These are phyloP conservation scores for Aphelenchoides bicaudatus DNA, from an alignment of 2,888 invertebrate species.

Conservation along the genomic window DNA sequence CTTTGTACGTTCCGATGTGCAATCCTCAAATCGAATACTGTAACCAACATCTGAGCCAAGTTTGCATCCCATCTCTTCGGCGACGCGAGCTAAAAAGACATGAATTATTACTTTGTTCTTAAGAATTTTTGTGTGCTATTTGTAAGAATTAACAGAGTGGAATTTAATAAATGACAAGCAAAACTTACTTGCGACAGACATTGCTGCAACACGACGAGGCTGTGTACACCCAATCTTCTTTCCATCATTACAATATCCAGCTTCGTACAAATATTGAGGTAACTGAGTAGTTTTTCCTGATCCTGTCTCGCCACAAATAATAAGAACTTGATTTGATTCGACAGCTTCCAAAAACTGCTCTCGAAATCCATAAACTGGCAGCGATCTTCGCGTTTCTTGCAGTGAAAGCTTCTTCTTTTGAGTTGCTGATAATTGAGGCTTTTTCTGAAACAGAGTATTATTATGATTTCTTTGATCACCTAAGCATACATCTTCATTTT, in stretches of 20 bases:
- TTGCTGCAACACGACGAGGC: conserved; percentile 95
- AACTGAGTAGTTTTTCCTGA: conserved; percentile 68
- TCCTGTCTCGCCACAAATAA: conserved; percentile 70
- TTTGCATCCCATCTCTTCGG: conserved; percentile 94
- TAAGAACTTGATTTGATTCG: conserved; percentile 66
- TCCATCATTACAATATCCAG: conserved; percentile 67
- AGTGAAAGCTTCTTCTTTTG: conserved; percentile 67
- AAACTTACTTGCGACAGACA: too few species aligned
- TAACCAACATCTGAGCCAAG: conserved; percentile 74
- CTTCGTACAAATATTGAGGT: conserved; percentile 67
- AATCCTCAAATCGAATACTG: conserved; percentile 94
- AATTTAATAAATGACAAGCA: too few species aligned
- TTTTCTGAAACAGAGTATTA: not conserved
- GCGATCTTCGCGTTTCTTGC: conserved; percentile 82
- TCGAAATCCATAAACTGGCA: conserved; percentile 89
- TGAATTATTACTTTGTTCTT: too few species aligned
- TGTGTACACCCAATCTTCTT: conserved; percentile 95
- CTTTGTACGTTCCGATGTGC: conserved; percentile 90
- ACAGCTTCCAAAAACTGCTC: conserved; percentile 85
- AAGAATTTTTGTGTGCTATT: too few species aligned
- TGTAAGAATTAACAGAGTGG: too few species aligned
- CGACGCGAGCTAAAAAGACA: too few species aligned
- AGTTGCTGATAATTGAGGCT: conserved; percentile 38
- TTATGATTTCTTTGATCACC: not conserved
- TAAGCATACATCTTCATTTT: conserved; percentile 48